Conservation (phyloP, 2,888 invertebrate species). For the Melinaea marsaeus region DNA sequence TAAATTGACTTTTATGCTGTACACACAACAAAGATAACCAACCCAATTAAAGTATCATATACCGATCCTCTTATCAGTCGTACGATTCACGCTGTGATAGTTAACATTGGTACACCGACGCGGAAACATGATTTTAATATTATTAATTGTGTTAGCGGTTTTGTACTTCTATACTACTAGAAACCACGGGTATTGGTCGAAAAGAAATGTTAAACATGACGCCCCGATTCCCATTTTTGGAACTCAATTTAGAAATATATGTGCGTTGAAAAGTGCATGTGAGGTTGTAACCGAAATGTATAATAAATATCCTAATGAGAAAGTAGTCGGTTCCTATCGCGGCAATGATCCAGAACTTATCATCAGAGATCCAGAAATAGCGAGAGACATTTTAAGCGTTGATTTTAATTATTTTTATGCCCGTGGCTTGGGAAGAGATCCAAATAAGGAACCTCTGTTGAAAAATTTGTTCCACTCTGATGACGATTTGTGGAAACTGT, state of each 20-base stretch:
- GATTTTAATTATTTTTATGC: conserved; percentile 53
- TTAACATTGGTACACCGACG: background rate
- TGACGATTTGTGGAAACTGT: conserved; percentile 58
- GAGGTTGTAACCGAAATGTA: conserved; percentile 46
- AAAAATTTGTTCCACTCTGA: conserved; percentile 51
- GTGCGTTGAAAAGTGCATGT: conserved; percentile 43
- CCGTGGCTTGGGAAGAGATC: conserved; percentile 46
- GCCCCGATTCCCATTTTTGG: conserved; percentile 52
- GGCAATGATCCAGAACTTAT: conserved; percentile 52
- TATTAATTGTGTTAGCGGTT: conserved; percentile 27
- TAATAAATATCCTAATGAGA: conserved; percentile 52
- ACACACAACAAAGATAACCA: no score
- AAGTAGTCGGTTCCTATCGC: conserved; percentile 55
- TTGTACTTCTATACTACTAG: conserved; percentile 41
- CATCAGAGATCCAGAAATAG: conserved; percentile 53
- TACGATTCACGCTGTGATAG: background rate
- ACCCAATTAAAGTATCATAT: no score
- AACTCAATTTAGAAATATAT: conserved; percentile 43
- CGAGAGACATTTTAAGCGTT: conserved; percentile 44
- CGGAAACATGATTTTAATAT: conserved; percentile 6
- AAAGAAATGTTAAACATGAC: conserved; percentile 53
- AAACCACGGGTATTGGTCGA: conserved; percentile 53
- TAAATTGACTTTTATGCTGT: no score
- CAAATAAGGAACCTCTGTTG: conserved; percentile 46
- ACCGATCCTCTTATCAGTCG: background rate